A percentile compares a stretch with the other conserved stretches of the same genome.
These are phyloP conservation scores for Formica exsecta DNA, from an alignment of 1,140 invertebrate genomes.

Conservation along the genomic window DNA sequence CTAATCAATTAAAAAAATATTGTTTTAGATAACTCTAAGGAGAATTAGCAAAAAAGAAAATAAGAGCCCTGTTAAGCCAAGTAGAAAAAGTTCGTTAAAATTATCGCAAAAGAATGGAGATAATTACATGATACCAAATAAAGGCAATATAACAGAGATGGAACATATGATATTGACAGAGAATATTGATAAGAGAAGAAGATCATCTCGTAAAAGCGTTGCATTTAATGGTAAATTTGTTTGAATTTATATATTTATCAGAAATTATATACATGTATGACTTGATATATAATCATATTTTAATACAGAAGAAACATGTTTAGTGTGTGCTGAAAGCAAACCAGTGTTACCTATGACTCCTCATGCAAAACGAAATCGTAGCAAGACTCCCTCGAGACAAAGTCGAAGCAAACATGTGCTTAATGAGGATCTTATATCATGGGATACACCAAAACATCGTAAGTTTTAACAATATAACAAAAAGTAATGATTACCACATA, in stretches of 20 bases:
- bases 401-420: slow-evolving; percentile 22
- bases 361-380: slow-evolving; percentile 34
- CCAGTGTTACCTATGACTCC: slow-evolving; percentile 70
- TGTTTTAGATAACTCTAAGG: slow-evolving; percentile 19
- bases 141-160: background rate
- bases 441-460: slow-evolving; percentile 47
- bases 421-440: slow-evolving; percentile 50
- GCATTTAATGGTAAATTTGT: slow-evolving; percentile 66
- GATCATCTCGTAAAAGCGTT: slow-evolving; percentile 71
- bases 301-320: slow-evolving; percentile 66
- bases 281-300: slow-evolving; percentile 30
- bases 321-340: slow-evolving; percentile 59
- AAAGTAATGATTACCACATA: background rate
- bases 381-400: background rate
- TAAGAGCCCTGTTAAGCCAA: slow-evolving; percentile 17
- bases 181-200: slow-evolving; percentile 34
- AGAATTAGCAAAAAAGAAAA: slow-evolving; percentile 44
- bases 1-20: background rate
- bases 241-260: slow-evolving; percentile 25
- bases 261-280: background rate
- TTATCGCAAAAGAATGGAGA: background rate
- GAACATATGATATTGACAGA: slow-evolving; percentile 5
- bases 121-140: background rate
- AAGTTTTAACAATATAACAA: slow-evolving; percentile 23
- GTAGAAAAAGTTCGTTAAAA: slow-evolving; percentile 22